Conservation (phyloP, 2,113 vertebrate genomes). For the Strigops habroptila region DNA sequence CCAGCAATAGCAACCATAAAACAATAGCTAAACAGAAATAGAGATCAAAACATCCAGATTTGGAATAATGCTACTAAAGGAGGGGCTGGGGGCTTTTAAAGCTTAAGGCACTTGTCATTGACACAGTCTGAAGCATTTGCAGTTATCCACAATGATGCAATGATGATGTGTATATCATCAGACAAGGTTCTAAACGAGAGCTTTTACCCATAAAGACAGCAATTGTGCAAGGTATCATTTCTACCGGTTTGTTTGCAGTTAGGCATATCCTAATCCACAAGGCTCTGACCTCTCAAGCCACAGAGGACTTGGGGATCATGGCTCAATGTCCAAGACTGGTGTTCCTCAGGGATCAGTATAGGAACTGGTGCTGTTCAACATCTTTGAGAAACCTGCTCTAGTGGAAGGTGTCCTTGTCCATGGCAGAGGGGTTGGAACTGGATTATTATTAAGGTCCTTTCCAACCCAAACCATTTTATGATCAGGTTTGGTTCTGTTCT, state of each 20-base stretch:
- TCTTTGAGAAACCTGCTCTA: neutral
- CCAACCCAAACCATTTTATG: neutral
- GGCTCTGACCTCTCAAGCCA: neutral
- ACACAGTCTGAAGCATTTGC: neutral
- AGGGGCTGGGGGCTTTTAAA: neutral
- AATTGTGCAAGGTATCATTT: neutral
- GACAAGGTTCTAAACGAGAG: neutral
- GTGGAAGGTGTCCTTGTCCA: neutral
- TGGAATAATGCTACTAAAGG: neutral
- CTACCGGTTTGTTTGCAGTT: neutral
- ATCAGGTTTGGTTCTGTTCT: neutral
- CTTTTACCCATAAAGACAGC: neutral
- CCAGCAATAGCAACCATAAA: neutral
- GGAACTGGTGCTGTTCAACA: neutral
- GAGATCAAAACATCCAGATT: neutral
- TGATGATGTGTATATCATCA: neutral
- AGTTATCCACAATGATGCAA: too few species aligned
- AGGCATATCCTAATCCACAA: neutral
- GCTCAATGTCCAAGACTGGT: neutral
- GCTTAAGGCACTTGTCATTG: neutral
- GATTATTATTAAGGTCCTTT: neutral
- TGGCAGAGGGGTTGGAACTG: neutral
- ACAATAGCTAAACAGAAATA: slow-evolving; percentile 2
- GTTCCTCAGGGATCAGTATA: neutral
- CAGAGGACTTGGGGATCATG: neutral